These are phyloP conservation scores for Frieseomelitta varia DNA, from an alignment of 1,140 invertebrate genomes.

Conservation along the genomic window DNA sequence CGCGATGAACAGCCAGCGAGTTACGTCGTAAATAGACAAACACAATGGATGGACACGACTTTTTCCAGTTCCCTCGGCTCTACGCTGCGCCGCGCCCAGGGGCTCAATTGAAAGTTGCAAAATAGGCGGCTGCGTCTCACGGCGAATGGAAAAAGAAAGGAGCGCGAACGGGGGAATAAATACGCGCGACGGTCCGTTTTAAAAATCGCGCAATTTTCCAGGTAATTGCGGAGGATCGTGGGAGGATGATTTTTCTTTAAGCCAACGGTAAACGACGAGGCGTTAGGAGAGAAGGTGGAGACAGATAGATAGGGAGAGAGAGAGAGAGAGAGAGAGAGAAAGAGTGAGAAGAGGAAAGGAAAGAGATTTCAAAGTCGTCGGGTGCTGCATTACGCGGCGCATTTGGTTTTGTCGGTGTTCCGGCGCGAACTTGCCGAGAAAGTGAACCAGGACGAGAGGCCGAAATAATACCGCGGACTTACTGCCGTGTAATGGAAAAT, in stretches of 20 bases:
- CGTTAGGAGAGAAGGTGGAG: not conserved
- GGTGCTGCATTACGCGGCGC: constrained; percentile 12
- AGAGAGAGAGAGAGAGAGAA: not conserved
- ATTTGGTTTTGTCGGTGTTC: constrained; percentile 31
- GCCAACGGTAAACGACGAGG: constrained; percentile 2
- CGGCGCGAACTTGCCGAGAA: constrained; percentile 5
- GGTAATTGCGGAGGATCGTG: constrained; percentile 27
- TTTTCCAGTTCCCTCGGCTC: not conserved
- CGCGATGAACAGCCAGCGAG: not conserved
- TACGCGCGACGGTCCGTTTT: constrained; percentile 7
- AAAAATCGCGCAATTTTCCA: constrained; percentile 35
- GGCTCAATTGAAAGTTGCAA: not conserved
- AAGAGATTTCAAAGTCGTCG: constrained; percentile 13
- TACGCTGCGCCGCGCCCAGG: no score
- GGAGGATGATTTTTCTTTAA: constrained; percentile 28
- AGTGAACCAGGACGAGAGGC: not conserved
- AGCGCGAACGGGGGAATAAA: not conserved
- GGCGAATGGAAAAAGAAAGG: no score
- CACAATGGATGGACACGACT: not conserved
- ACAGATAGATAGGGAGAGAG: no score
- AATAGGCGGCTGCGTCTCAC: not conserved
- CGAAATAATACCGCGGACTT: constrained; percentile 6
- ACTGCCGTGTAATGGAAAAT: constrained; percentile 16
- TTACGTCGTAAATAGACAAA: not conserved
- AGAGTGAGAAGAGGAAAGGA: not conserved